Evolutionary conservation across 2,113 vertebrate species (phyloP).

Genomic region (Rhegmatorhina hoffmannsi): DNA sequence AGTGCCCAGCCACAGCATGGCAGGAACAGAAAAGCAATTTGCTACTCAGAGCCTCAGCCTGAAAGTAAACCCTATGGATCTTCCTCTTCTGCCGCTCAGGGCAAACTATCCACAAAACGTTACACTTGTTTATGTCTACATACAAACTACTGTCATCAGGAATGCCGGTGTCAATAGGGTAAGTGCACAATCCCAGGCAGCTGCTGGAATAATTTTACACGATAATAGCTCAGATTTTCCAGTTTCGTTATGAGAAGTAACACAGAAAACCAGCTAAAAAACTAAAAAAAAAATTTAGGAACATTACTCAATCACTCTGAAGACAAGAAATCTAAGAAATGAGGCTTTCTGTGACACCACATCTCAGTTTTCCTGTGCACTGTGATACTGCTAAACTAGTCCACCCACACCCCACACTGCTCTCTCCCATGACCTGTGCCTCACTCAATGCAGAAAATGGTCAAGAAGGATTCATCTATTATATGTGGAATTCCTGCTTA

Average conservation of each 20-base stretch:
- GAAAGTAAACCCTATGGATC: neutral
- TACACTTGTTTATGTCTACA: neutral
- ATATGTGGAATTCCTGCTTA: neutral
- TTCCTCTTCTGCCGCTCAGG: neutral
- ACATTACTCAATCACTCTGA: neutral
- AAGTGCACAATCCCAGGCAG: neutral
- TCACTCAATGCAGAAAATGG: neutral
- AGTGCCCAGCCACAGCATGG: neutral
- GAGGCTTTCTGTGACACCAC: neutral
- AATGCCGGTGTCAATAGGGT: neutral
- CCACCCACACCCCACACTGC: accelerated
- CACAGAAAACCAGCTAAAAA: neutral
- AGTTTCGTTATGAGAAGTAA: neutral
- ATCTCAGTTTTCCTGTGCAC: neutral
- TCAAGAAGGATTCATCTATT: neutral
- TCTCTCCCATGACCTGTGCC: neutral
- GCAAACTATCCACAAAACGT: neutral
- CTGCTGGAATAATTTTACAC: neutral
- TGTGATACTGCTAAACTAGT: neutral
- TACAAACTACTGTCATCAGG: neutral
- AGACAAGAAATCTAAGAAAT: neutral
- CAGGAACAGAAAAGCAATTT: neutral
- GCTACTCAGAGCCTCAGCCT: neutral
- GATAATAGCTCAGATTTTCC: neutral
- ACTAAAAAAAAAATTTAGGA: neutral